Base-by-base conservation (phyloP, 92 coral and sea anemone genomes). In the Porites divaricata region DNA sequence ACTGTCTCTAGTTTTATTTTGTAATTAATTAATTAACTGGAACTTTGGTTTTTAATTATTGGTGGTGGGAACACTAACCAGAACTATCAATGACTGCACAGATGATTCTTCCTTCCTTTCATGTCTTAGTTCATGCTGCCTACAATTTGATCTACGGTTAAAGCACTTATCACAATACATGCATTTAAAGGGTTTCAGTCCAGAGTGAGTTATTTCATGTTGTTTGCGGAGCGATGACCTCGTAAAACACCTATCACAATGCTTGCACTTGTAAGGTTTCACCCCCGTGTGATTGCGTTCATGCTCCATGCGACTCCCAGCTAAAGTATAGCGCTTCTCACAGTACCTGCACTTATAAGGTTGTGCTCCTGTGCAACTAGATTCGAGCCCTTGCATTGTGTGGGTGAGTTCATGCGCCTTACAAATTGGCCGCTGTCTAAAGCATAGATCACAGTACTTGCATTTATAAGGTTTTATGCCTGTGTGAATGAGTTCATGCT, bases 281-380 rank as follows among this genome's bases (percentile, higher is more conserved):
- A 23, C 72, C 17, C 72, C 72, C 25, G 72, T 23, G 48, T 67
- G 72, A 24, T 8, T 67, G 25, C 72, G 72, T 67, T 67, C 72
- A 11, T 67, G 72, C 8, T 2, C 17, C 50, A 11, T 6, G 72
- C 72, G 26, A 24, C 1, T 13, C 26, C 9, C 45, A 12, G 20
- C 12, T 22, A 23, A 48, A 17, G 16, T 25, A 22, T 23, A 67
- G 16, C 45, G 35, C 72, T 67, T 67, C 4, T 26, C 9, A 11
- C 72, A 67, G 26, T 26, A 24, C n/a, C 26, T 67, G 48, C 72
- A 67, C 35, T 26, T 2, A 15, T 67, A 22, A 4, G 50, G 72
- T 35, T 67, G 10, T 2, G 7, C 72, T 22, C 13, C 72, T 20
- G 72, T 20, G 45, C 4, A 35, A 35, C 45, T 6, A 35, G 45